Evolutionary conservation across 2,888 invertebrate genomes (phyloP), one percentile per base, ranked within the genome.

Genomic region (Drosophila incognita): DNA sequence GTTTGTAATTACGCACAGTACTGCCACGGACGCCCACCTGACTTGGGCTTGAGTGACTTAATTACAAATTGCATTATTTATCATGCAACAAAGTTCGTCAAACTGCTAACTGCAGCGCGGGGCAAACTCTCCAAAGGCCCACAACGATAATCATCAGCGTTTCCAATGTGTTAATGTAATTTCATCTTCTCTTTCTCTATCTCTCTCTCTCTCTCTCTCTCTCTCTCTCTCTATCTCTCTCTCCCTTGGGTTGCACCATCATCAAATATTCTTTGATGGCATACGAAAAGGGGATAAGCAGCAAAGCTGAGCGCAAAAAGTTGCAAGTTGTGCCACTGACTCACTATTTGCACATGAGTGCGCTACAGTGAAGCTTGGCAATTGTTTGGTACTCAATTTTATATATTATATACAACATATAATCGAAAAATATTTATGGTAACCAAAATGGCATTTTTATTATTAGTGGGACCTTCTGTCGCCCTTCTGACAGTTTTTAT

Each of bases 51-150:
- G 87, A 87, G 89, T 84, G 89, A 89, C 87, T 88, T 88, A 90
- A 89, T 83, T 90, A 89, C 90, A 79, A 90, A 84, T 86, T 89
- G 82, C 90, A 89, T 89, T 89, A 89, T 89, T 89, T 82, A 89
- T 79, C 83, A 69, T 76, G 77, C 86, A 81, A 79, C 87, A 86
- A 86, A 83, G 89, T 89, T 88, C 90, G 90, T 87, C 87, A 87
- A 87, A 87, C 90, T 90, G 57, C 60, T 67, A 62, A 35, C 27
- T 18, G 24, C 11, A 27, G 36, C 35, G 48, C 46, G 42, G 69
- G 36, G 58, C 68, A 52, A 38, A 11, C 42, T 56, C 42, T 58
- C 48, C 10, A 40, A 27, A 67, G 69, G 69, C 64, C 74, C 61
- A 64, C 65, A 66, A 68, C 74, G 72, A 83, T 85, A 85, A 85